Base-by-base conservation (phyloP, 92 coral and sea anemone species). In the Siderastrea radians region DNA sequence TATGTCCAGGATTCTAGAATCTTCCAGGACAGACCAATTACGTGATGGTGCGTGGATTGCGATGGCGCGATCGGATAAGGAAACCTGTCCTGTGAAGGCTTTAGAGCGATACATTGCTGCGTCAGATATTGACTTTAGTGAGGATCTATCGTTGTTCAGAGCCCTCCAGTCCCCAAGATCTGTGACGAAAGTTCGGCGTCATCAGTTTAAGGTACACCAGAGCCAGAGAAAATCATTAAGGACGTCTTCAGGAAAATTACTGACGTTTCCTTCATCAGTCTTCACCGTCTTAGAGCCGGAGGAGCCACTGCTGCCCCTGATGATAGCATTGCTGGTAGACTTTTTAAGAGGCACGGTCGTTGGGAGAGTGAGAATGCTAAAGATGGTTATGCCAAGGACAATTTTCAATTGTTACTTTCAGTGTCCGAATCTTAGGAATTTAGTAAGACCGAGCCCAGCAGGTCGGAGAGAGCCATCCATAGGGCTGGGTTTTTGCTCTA, bases 301-400 rank as follows among this genome's bases (percentile, higher is more conserved):
- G 90, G 93, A 71, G 93, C 93, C 64, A 47, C 93, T 16, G 93
- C 91, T 59, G 89, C 93, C 59, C 90, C 90, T 57, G 85, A 90
- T 80, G 83, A 78, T 6, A 87, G 87, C 62, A 82, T 87, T 7
- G 58, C 79, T 14, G 91, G 87, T 71, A 76, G 91, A 65, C 70
- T 82, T 67, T 91, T 91, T 59, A 87, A 91, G 81, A 47, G 91
- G n/a, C 88, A 91, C 60, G 87, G 93, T 43, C 83, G 84, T 38
- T 91, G 94, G 94, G 15, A 74, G 49, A 91, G 88, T 64, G 94
- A 91, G 52, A 90, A 90, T 78, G 89, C 93, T n/a, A 84, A 90
- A 84, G 90, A 90, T 83, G 66, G 85, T 74, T 84, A 91, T 77
- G 88, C 86, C n/a, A 85, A 90, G 19, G 93, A 90, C 91, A 86